These are phyloP conservation scores for Oryzias curvinotus DNA, from an alignment of 2,113 vertebrate genomes.

Conservation along the genomic window DNA sequence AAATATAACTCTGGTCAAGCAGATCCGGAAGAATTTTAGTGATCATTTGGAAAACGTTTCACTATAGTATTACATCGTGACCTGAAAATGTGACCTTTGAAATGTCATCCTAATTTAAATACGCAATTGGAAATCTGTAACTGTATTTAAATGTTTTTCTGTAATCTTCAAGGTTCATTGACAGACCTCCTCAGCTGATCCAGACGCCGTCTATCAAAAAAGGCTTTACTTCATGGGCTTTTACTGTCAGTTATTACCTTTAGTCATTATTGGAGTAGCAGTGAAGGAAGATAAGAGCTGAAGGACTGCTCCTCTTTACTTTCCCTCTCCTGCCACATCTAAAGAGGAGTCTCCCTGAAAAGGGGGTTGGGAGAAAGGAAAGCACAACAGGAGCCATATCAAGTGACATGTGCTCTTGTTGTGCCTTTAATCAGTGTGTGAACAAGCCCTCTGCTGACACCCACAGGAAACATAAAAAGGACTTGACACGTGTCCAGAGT, in stretches of 20 bases:
- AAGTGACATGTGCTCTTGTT: slow-evolving; percentile 71
- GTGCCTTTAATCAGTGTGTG: slow-evolving; percentile 65
- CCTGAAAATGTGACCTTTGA: background rate
- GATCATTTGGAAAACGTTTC: background rate
- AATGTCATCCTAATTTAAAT: background rate
- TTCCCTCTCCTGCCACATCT: slow-evolving; percentile 2
- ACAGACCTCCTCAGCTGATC: slow-evolving; percentile 5
- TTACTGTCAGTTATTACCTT: slow-evolving; percentile 36
- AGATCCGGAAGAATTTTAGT: background rate
- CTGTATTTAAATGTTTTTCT: slow-evolving; percentile 5
- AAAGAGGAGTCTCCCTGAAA: slow-evolving; percentile 41
- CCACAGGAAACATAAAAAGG: slow-evolving; percentile 71
- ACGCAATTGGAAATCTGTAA: background rate
- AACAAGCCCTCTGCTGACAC: slow-evolving; percentile 60
- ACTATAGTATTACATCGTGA: background rate
- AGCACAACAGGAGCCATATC: slow-evolving; percentile 63
- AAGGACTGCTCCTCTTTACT: slow-evolving; percentile 29
- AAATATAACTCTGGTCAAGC: background rate
- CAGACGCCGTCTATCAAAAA: slow-evolving; percentile 15
- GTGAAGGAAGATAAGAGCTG: slow-evolving; percentile 28
- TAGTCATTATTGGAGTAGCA: slow-evolving; percentile 25
- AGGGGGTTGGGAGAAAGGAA: slow-evolving; percentile 47
- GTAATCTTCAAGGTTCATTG: slow-evolving; percentile 31
- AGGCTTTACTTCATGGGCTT: slow-evolving; percentile 30
- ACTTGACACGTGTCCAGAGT: slow-evolving; percentile 61